Base-by-base conservation (phyloP, 2,113 vertebrate species). In the Sander lucioperca region DNA sequence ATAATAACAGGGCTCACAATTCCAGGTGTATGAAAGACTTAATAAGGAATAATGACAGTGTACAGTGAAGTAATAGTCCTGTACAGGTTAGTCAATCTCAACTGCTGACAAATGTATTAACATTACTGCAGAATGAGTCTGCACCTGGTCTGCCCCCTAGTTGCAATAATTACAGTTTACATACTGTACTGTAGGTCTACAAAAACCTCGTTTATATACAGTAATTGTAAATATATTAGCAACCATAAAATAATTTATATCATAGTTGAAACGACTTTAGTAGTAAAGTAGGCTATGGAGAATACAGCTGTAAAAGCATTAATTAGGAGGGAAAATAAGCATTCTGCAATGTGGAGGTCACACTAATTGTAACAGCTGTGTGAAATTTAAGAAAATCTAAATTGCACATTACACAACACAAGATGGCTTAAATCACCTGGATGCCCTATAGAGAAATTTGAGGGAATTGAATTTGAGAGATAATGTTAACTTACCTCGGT, bases 1-100 rank as follows among this genome's bases (percentile, higher is more conserved):
- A 57, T 75, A 75, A 88, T 79, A 30, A 88, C 75, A 82, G 66
- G 61, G 23, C 67, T 85, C 16, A 19, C 30, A 30, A 16, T 18
- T 47, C 47, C 78, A 78, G 82, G 74, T 81, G 53, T 61, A 39
- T 48, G 47, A 74, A 61, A 70, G 57, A 59, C 43, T 58, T 58
- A n/a, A n/a, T n/a, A n/a, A 8, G 27, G 73, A 36, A 36, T 33
- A 36, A 75, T 84, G 54, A 82, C 65, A 82, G 65, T 39, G 50
- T 64, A 27, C 47, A 50, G 25, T 21, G 64, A 50, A 8, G 39
- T 58, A 45, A n/a, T n/a, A n/a, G n/a, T n/a, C n/a, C n/a, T n/a
- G n/a, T n/a, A n/a, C n/a, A n/a, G n/a, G n/a, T n/a, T 2, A 23
- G 18, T 69, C 36, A 25, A 12, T n/a, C 39, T 19, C 53, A 66